Base-by-base conservation (phyloP, 2,888 invertebrate genomes). In the Bombyx huttoni region DNA sequence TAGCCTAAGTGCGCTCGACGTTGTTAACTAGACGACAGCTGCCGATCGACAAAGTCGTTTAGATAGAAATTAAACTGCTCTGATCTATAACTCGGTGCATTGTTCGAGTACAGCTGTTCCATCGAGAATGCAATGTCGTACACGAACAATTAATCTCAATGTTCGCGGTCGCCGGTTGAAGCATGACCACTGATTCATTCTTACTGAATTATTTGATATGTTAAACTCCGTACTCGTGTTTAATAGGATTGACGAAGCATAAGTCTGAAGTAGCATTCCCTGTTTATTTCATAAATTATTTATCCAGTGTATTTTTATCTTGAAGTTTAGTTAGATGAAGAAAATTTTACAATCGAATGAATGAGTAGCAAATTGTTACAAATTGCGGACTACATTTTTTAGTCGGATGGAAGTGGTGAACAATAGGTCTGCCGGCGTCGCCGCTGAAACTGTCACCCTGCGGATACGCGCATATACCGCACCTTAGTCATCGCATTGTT, bases 1-100 rank as follows among this genome's bases (percentile, higher is more conserved):
- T 82, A 77, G 75, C 68, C 69, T 73, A 74, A 75, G 68, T 58
- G 73, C 67, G 67, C 76, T 73, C 76, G 62, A 61, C 67, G 69
- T 56, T 66, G 65, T 74, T 75, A 73, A 67, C 67, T 68, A 62
- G 68, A 65, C 64, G 59, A 59, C 67, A 60, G 56, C 68, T 65
- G 60, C 60, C 68, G 69, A 74, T 75, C 71, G 68, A 71, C 72
- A 69, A 71, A 64, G 54, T 65, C 70, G 67, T 70, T 81, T 70
- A 73, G 68, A 67, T 70, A 65, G 60, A 59, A 70, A 72, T 75
- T 73, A 74, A 73, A 70, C 67, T 68, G 63, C 58, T 63, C 58
- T 61, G 60, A 63, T 62, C 61, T 62, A 68, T 58, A 60, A 57
- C 56, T 60, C 58, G 53, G 59, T 51, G 58, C 62, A 70, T 72